phyloP scores from a whole-genome alignment of 2,797 vertebrate species.

The Sardinella longiceps region DNA sequence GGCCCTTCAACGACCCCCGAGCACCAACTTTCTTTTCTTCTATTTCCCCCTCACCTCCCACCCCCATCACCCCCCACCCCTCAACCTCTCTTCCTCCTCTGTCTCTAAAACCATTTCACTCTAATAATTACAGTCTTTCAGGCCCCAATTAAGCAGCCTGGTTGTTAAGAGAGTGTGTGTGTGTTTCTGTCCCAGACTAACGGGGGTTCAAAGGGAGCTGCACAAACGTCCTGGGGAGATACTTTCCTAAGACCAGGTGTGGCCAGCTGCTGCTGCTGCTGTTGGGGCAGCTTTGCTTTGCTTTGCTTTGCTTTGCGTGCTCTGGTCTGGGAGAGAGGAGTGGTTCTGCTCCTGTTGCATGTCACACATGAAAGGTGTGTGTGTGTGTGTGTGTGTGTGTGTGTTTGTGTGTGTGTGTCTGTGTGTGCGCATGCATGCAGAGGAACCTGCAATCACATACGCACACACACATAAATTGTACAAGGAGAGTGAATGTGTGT shows the following conservation, averaged over 20 bases:
- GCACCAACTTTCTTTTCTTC: not conserved
- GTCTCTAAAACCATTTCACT: not conserved
- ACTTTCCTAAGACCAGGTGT: not conserved
- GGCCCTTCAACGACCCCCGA: not conserved
- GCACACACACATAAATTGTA: too few relatives aligned
- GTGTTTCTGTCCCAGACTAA: not conserved
- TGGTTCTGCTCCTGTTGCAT: too few relatives aligned
- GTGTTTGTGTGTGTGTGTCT: too few relatives aligned
- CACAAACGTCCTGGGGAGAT: not conserved
- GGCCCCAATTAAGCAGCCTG: not conserved
- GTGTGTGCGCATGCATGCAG: too few relatives aligned
- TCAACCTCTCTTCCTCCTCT: not conserved
- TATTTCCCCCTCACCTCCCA: not conserved
- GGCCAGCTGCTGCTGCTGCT: too few relatives aligned
- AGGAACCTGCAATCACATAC: not conserved
- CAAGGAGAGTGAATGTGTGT: too few relatives aligned
- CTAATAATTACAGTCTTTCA: slow-evolving; percentile 6
- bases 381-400: too few relatives aligned
- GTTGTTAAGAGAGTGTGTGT: not conserved
- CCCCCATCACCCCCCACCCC: not conserved
- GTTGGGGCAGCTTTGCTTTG: too few relatives aligned
- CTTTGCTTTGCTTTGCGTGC: too few relatives aligned
- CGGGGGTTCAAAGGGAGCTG: not conserved
- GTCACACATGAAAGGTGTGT: too few relatives aligned
- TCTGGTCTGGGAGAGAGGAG: too few relatives aligned